Evolutionary conservation across 2,888 invertebrate species (phyloP).

Genomic region (Tenthredo scrophulariae): DNA sequence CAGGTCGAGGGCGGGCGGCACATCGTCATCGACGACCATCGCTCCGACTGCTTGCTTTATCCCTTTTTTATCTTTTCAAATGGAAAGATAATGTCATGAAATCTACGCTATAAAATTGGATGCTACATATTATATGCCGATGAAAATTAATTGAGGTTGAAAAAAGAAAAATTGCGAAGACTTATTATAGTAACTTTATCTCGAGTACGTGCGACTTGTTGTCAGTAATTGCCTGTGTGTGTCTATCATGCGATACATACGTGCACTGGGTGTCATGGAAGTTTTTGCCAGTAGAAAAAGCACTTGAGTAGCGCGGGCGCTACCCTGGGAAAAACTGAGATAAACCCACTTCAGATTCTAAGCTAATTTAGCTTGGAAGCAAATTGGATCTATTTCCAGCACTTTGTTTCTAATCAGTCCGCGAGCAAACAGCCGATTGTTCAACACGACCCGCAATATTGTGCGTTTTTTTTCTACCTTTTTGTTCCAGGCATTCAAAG

Average conservation of each 20-base stretch:
- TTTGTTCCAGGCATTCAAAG: not conserved
- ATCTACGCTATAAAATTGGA: not conserved
- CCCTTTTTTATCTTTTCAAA: not conserved
- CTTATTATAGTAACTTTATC: not conserved
- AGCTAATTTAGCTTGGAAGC: constrained; percentile 59
- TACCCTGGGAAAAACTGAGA: constrained; percentile 66
- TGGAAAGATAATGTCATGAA: not conserved
- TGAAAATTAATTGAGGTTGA: not conserved
- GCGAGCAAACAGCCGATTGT: constrained; percentile 14
- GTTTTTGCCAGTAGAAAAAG: constrained; percentile 59
- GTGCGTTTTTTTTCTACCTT: not conserved
- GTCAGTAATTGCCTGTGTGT: not conserved
- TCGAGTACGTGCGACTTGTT: not conserved
- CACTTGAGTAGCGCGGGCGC: constrained; percentile 57
- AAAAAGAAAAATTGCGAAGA: not conserved
- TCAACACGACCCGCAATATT: not conserved
- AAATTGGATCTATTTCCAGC: constrained; percentile 58
- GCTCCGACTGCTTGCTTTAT: not conserved
- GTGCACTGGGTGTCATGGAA: constrained; percentile 23
- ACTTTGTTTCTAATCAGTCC: constrained; percentile 60
- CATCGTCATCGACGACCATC: constrained; percentile 34
- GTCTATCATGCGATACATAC: not conserved
- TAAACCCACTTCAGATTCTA: constrained; percentile 63
- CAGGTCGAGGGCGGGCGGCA: constrained; percentile 17
- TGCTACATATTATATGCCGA: not conserved